Conservation (phyloP, 1,140 invertebrate genomes). For the Drosophila sp. region DNA sequence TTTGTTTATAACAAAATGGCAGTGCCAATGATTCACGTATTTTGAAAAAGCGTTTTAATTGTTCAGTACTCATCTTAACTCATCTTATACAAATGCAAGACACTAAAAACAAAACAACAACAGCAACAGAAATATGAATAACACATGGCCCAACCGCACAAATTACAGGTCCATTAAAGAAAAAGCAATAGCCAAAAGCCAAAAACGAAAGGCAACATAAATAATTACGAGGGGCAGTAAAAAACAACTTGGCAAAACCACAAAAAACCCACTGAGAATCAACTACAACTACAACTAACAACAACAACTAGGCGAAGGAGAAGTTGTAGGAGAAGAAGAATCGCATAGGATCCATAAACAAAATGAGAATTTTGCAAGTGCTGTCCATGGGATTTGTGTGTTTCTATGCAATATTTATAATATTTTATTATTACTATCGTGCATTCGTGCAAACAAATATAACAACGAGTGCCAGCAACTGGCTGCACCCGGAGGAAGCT, state of each 20-base stretch:
- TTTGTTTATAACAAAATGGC: not conserved
- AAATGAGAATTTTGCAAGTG: constrained; percentile 68
- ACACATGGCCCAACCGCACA: constrained; percentile 63
- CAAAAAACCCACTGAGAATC: constrained; percentile 28
- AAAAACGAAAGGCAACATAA: constrained; percentile 25
- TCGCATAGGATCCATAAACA: constrained; percentile 18
- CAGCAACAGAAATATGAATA: constrained; percentile 30
- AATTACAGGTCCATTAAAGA: constrained; percentile 47
- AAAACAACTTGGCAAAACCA: constrained; percentile 49
- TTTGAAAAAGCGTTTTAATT: constrained; percentile 16
- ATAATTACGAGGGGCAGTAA: constrained; percentile 48
- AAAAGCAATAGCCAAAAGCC: constrained; percentile 7
- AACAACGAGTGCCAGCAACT: constrained; percentile 9
- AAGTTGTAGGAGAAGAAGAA: constrained; percentile 11
- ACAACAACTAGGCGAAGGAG: too few relatives aligned
- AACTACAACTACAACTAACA: constrained; percentile 22
- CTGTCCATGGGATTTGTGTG: constrained; percentile 62
- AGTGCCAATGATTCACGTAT: constrained; percentile 26
- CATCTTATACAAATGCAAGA: not conserved
- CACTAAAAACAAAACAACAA: constrained; percentile 11
- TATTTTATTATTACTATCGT: constrained; percentile 77
- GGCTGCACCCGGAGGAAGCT: not conserved
- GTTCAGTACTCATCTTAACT: constrained; percentile 16
- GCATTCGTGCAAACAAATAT: constrained; percentile 51
- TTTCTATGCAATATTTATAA: constrained; percentile 73